Evolutionary conservation across 2,797 vertebrate genomes (phyloP), one percentile per base, ranked within the genome.

Genomic region (Lithobates sylvaticus): DNA sequence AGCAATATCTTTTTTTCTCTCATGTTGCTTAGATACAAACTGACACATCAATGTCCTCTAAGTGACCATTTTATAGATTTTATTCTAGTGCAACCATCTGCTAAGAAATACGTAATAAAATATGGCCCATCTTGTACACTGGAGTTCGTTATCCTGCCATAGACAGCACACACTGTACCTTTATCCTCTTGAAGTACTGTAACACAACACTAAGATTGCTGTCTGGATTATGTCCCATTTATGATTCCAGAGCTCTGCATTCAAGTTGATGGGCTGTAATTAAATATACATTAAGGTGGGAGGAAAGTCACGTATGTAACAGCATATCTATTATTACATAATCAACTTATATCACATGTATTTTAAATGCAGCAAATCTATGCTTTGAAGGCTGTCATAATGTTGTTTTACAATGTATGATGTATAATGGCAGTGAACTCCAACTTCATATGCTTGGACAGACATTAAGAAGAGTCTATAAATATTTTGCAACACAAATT

Each of bases 241-340:
- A 72, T 61, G 54, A 61, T 72, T 42, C 34, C 70, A 42, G 70
- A 72, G 13, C 34, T 36, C 36, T 72, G 36, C 39, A 72, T 72
- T 42, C 13, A 27, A 74, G 72, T 74, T 74, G 72, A 74, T 74
- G 39, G 72, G n/a, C n/a, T 74, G n/a, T 50, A 47, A 74, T 74
- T 74, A 74, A 47, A 74, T 74, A 74, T 74, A 74, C 72, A 74
- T 74, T 47, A 74, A 50, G 72, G 27, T 74, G 13, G 72, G 26
- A 50, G 72, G 72, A 74, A 74, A 50, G 42, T 27, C 72, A 74
- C 42, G n/a, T 74, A 50, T 50, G n/a, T 50, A 26, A 74, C 42
- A 47, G 26, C 54, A 47, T 29, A 26, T n/a, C 26, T 74, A 26
- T 72, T 39, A 72, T 72, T 39, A n/a, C 12, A 72, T 71, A 71